Percentiles rank a stretch among this genome's conserved stretches.
phyloP scores from a whole-genome alignment of 2,888 invertebrate genomes.

The Serrognathus titanus region DNA sequence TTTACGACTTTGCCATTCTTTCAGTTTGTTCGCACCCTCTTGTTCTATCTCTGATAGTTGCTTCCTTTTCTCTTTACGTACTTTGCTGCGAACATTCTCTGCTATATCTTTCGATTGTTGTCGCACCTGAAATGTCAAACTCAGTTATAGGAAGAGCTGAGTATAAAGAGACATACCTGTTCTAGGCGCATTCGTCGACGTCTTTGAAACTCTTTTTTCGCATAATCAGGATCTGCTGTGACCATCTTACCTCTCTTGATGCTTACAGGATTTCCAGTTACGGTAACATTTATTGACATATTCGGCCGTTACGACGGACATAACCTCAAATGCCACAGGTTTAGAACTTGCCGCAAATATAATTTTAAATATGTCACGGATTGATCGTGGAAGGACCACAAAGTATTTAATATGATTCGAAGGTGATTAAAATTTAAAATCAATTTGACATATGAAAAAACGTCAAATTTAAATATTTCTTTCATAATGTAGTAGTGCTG shows the following conservation, averaged over 20 bases:
- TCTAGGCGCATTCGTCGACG: conserved; percentile 58
- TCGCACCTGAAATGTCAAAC: conserved; percentile 51
- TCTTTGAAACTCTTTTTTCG: conserved; percentile 55
- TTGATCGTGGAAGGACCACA: too few species aligned
- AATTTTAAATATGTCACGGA: neutral
- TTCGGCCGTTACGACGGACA: conserved; percentile 27
- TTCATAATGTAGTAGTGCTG: too few species aligned
- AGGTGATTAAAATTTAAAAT: too few species aligned
- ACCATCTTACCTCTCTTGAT: conserved; percentile 51
- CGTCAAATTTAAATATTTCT: too few species aligned
- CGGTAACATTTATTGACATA: conserved; percentile 62
- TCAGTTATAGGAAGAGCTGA: neutral
- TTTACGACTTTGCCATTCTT: conserved; percentile 53
- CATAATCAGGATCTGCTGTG: conserved; percentile 51
- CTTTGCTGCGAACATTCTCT: conserved; percentile 53
- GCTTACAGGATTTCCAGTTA: conserved; percentile 55
- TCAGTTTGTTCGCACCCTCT: conserved; percentile 52
- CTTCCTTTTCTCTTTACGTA: conserved; percentile 52
- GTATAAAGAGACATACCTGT: conserved; percentile 51
- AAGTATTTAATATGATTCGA: too few species aligned
- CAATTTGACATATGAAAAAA: too few species aligned
- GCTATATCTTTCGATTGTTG: conserved; percentile 62
- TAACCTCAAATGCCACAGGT: conserved; percentile 14
- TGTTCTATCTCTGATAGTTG: conserved; percentile 52
- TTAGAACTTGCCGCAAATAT: neutral